Evolutionary conservation across 2,797 vertebrate genomes (phyloP).

Genomic region (Gadopsis marmoratus): DNA sequence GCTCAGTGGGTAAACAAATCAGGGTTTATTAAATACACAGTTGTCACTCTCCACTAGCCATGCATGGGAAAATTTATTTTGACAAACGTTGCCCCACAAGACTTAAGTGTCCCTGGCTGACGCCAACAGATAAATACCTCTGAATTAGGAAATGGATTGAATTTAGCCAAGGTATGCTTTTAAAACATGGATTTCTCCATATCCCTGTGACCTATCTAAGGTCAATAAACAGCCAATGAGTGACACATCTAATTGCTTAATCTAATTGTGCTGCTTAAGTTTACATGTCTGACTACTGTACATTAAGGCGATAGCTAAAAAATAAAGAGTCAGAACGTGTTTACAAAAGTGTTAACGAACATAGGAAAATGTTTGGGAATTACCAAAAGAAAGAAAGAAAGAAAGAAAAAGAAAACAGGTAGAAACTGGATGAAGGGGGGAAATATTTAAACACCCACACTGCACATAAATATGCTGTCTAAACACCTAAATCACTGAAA

Average conservation of each 20-base stretch:
- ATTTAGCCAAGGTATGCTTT: constrained; percentile 86
- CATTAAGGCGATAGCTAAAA: constrained; percentile 34
- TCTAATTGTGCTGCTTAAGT: constrained; percentile 86
- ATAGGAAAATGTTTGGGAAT: constrained; percentile 11
- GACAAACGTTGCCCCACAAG: constrained; percentile 87
- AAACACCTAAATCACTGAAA: constrained; percentile 29
- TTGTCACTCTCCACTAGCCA: constrained; percentile 83
- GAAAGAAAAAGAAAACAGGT: constrained; percentile 8
- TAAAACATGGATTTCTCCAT: constrained; percentile 86
- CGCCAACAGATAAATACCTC: constrained; percentile 89
- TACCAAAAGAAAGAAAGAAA: constrained; percentile 5
- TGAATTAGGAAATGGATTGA: constrained; percentile 85
- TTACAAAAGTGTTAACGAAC: constrained; percentile 46
- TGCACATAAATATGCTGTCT: constrained; percentile 9
- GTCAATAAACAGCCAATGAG: constrained; percentile 92
- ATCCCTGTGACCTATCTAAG: constrained; percentile 89
- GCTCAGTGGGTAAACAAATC: constrained; percentile 88
- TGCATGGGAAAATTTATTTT: constrained; percentile 90
- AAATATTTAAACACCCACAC: background rate
- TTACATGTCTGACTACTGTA: constrained; percentile 86
- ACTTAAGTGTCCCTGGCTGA: constrained; percentile 84
- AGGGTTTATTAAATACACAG: constrained; percentile 88
- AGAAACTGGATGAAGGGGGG: constrained; percentile 10
- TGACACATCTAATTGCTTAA: constrained; percentile 92
- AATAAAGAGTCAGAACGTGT: constrained; percentile 42